Conservation (phyloP, 2,888 invertebrate genomes). For the Cetonia aurata region DNA sequence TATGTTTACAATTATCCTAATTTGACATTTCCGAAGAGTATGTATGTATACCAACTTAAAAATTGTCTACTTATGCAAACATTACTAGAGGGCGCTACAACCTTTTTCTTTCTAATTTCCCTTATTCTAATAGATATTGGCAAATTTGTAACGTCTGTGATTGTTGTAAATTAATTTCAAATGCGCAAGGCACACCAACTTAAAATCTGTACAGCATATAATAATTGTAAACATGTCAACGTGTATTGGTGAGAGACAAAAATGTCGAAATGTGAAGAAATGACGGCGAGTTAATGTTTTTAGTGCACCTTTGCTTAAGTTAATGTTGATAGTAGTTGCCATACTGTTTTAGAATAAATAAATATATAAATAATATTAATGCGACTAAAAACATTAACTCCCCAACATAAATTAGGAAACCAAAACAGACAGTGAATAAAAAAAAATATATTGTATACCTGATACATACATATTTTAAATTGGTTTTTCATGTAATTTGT, state of each 20-base stretch:
- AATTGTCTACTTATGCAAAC: constrained; percentile 5
- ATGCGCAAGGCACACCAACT: background rate
- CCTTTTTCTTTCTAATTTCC: background rate
- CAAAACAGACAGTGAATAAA: constrained; percentile 38
- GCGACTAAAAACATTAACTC: constrained; percentile 39
- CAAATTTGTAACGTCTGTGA: constrained; percentile 10
- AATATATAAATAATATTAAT: constrained; percentile 33
- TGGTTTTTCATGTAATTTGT: constrained; percentile 42
- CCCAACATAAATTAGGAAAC: constrained; percentile 22
- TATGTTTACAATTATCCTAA: constrained; percentile 35
- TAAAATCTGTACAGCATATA: constrained; percentile 4
- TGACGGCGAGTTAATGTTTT: constrained; percentile 38
- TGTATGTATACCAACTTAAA: constrained; percentile 5
- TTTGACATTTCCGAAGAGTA: background rate
- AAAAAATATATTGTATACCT: constrained; percentile 18
- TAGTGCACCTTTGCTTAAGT: constrained; percentile 16
- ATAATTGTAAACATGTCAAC: constrained; percentile 30
- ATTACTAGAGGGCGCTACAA: no score
- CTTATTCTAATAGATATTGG: background rate
- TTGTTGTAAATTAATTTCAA: constrained; percentile 22
- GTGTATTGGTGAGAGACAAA: constrained; percentile 15
- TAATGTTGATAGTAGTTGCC: constrained; percentile 40
- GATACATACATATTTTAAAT: constrained; percentile 16
- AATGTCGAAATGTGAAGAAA: constrained; percentile 37
- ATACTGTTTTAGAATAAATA: constrained; percentile 41